Evolutionary conservation across 37 sponge, comb jelly and placozoan species (phyloP).

Genomic region (Hexactinellida sp.): DNA sequence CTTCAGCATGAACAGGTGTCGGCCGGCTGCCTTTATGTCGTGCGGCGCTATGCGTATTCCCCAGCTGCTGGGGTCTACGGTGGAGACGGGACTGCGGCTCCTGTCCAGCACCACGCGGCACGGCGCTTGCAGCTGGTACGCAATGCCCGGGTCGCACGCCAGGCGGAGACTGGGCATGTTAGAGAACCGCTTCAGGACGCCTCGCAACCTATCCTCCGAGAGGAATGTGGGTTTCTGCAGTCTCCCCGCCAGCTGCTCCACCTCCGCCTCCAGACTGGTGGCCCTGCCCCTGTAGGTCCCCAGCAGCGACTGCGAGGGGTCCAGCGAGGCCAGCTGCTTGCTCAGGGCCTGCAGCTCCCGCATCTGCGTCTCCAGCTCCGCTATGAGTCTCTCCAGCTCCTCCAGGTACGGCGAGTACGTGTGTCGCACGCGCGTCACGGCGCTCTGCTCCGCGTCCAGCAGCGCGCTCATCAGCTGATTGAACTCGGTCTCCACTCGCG

Average conservation of each 20-base stretch:
- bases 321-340: not conserved
- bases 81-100: not conserved
- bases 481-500: not conserved
- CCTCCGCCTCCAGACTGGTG: not conserved
- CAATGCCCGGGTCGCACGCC: not conserved
- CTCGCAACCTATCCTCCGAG: not conserved
- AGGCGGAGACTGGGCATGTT: not conserved
- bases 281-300: not conserved
- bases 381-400: not conserved
- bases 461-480: not conserved
- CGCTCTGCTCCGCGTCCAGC: not conserved
- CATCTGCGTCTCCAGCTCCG: not conserved
- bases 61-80: slow-evolving; percentile 6
- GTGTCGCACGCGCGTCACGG: not conserved
- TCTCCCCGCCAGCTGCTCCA: not conserved
- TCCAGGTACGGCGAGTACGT: not conserved
- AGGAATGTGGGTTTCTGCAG: not conserved
- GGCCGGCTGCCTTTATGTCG: not conserved
- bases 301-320: not conserved
- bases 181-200: not conserved
- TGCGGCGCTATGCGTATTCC: not conserved
- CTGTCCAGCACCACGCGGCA: not conserved
- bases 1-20: slow-evolving; percentile 2
- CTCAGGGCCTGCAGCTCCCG: not conserved
- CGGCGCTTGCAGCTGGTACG: not conserved